Conservation (phyloP, 2,113 vertebrate genomes). For the Cheilinus undulatus region DNA sequence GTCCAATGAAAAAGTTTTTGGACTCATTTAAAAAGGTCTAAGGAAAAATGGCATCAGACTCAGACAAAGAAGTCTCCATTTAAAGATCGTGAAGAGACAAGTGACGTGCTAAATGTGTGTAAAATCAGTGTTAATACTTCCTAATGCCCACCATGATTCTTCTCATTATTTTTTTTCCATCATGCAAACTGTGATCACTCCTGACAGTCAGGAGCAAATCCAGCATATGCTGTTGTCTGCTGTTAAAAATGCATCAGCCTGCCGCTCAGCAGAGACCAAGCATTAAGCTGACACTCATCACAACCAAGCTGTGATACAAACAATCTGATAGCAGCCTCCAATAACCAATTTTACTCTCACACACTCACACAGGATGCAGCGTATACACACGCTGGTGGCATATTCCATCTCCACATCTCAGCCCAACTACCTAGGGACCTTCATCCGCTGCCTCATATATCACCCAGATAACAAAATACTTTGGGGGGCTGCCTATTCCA, state of each 20-base stretch:
- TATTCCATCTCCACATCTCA: constrained; percentile 53
- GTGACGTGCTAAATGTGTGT: not conserved
- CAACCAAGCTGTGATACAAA: constrained; percentile 39
- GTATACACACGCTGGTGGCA: constrained; percentile 10
- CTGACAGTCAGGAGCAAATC: constrained; percentile 47
- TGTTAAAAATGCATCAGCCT: constrained; percentile 43
- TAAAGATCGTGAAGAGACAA: not conserved
- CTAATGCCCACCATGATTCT: not conserved
- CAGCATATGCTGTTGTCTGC: constrained; percentile 40
- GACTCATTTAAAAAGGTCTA: too few species aligned
- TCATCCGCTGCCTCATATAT: constrained; percentile 54
- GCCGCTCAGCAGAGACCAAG: constrained; percentile 29
- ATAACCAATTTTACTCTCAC: constrained; percentile 37
- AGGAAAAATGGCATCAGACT: too few species aligned
- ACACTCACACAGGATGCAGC: not conserved
- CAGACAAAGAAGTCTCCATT: too few species aligned
- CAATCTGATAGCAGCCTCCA: constrained; percentile 38
- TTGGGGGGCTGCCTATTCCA: constrained; percentile 24
- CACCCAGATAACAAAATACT: constrained; percentile 65
- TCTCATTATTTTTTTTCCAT: constrained; percentile 16
- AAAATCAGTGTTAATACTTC: not conserved
- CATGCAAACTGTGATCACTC: constrained; percentile 45
- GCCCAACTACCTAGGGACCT: constrained; percentile 56
- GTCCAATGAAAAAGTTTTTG: too few species aligned
- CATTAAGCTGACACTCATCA: constrained; percentile 54